Conservation (phyloP, 2,797 vertebrate genomes). For the Carcharodon carcharias region DNA sequence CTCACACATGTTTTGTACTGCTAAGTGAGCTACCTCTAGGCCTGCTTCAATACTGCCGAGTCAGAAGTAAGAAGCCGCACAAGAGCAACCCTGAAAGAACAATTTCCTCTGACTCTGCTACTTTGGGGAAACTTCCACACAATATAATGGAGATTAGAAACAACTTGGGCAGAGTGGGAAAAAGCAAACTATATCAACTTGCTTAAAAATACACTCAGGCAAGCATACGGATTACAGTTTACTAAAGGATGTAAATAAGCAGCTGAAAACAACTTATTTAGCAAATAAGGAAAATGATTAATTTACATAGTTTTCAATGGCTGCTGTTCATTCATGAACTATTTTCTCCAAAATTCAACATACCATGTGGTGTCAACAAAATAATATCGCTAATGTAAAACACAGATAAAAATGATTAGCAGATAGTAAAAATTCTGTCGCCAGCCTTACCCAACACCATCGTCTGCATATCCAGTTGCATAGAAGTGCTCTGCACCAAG, state of each 20-base stretch:
- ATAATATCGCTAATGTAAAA: not conserved
- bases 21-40: not conserved
- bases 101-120: not conserved
- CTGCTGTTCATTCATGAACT: not conserved
- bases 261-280: not conserved
- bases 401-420: not conserved
- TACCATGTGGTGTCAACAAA: not conserved
- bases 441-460: slow-evolving; percentile 77
- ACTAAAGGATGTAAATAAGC: not conserved
- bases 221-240: not conserved
- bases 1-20: not conserved
- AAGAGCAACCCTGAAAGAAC: not conserved
- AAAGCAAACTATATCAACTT: not conserved
- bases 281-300: not conserved
- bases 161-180: not conserved
- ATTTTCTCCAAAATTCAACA: not conserved
- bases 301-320: not conserved
- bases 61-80: not conserved
- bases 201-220: not conserved
- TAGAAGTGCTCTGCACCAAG: slow-evolving; percentile 84
- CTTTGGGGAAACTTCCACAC: not conserved
- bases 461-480: slow-evolving; percentile 82
- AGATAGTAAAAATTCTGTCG: not conserved
- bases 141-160: not conserved
- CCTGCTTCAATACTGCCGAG: not conserved